Conservation (phyloP, 2,113 vertebrate species). For the Aphelocoma coerulescens region DNA sequence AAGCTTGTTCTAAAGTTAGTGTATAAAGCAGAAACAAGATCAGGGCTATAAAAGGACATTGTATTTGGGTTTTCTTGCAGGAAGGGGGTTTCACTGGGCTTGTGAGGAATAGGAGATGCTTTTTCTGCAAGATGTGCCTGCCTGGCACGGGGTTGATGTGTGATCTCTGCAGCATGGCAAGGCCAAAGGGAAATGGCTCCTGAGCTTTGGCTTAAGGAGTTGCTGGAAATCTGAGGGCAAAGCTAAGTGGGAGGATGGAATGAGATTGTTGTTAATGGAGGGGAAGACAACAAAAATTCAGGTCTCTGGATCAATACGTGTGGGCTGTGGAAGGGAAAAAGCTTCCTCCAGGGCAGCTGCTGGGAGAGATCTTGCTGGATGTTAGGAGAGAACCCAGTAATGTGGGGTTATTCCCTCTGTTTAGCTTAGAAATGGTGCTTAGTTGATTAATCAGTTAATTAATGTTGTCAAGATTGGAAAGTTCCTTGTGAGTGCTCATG, state of each 20-base stretch:
- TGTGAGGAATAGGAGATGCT: background rate
- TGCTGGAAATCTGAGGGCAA: background rate
- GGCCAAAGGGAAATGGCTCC: background rate
- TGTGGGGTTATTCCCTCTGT: background rate
- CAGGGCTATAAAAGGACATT: background rate
- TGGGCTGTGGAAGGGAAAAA: background rate
- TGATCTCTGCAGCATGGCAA: background rate
- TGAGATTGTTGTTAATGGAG: background rate
- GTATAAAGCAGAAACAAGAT: background rate
- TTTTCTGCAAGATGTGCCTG: background rate
- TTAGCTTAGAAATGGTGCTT: background rate
- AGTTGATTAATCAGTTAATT: background rate
- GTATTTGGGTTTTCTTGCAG: background rate
- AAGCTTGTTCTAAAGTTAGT: background rate
- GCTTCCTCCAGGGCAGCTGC: background rate
- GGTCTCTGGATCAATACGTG: background rate
- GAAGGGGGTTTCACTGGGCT: background rate
- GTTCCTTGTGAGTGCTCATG: background rate
- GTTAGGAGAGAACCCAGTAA: background rate
- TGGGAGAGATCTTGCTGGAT: background rate
- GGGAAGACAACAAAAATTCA: background rate
- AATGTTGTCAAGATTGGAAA: background rate
- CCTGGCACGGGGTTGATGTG: background rate
- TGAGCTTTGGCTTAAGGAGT: background rate
- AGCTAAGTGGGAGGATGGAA: background rate